A percentile compares a stretch with the other conserved stretches of the same genome.
Evolutionary conservation across 2,888 invertebrate genomes (phyloP).

Genomic region (Diogma glabrata): DNA sequence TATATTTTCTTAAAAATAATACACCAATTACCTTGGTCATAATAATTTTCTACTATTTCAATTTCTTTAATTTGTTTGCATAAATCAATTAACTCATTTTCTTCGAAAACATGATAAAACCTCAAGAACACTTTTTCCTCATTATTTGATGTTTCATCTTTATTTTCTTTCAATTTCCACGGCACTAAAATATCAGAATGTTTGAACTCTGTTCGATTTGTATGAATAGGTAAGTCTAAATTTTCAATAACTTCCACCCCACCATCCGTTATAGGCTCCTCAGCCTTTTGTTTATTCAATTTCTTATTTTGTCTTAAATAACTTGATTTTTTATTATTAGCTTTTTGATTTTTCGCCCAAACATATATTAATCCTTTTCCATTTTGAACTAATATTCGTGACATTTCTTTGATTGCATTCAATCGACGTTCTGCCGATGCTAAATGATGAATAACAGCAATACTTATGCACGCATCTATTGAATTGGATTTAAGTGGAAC

Average conservation of each 20-base stretch:
- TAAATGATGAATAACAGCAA: constrained; percentile 95
- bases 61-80: constrained; percentile 44
- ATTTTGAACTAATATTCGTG: constrained; percentile 55
- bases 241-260: not conserved
- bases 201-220: constrained; percentile 80
- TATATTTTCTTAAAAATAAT: constrained; percentile 53
- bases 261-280: constrained; percentile 22
- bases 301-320: constrained; percentile 51
- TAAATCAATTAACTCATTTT: constrained; percentile 62
- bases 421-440: constrained; percentile 66
- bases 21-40: constrained; percentile 97
- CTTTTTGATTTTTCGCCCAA: constrained; percentile 87
- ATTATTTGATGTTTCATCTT: constrained; percentile 16
- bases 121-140: constrained; percentile 51
- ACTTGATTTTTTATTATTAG: constrained; percentile 49
- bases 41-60: constrained; percentile 57
- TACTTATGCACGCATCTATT: constrained; percentile 79
- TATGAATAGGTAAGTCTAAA: constrained; percentile 59
- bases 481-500: constrained; percentile 54
- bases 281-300: constrained; percentile 33
- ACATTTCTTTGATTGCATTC: constrained; percentile 63
- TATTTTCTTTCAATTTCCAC: constrained; percentile 63
- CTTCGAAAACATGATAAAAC: constrained; percentile 89
- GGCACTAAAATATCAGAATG: constrained; percentile 90
- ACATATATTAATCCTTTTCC: constrained; percentile 84